These are phyloP conservation scores for Heliconius nattereri DNA, from an alignment of 1,140 invertebrate species.

Conservation along the genomic window DNA sequence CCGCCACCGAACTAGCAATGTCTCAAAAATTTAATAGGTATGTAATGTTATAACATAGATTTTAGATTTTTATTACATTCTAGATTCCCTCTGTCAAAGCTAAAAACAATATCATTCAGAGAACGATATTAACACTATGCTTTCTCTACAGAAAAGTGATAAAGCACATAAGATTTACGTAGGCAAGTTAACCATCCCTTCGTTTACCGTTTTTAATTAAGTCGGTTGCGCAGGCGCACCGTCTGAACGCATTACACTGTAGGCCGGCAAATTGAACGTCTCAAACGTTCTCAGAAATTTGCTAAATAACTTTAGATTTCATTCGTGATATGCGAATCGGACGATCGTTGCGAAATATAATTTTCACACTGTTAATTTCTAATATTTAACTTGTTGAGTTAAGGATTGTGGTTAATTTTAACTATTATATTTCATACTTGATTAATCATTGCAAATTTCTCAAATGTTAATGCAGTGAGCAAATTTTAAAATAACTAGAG, in stretches of 20 bases:
- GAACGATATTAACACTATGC: too few species aligned
- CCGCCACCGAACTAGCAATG: too few species aligned
- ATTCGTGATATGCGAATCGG: constrained; percentile 35
- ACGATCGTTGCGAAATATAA: constrained; percentile 16
- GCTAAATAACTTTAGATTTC: constrained; percentile 42
- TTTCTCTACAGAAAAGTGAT: not conserved
- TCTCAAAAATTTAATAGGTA: too few species aligned
- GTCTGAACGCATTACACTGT: constrained; percentile 48
- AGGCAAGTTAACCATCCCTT: constrained; percentile 36
- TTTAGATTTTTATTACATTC: too few species aligned
- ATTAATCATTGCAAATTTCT: too few species aligned
- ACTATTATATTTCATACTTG: too few species aligned
- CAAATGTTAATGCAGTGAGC: too few species aligned
- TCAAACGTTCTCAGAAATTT: constrained; percentile 38
- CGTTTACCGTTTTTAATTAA: constrained; percentile 57
- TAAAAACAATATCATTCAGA: too few species aligned
- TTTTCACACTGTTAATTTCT: constrained; percentile 4
- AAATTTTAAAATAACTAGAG: too few species aligned
- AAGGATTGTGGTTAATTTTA: not conserved
- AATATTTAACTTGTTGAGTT: not conserved
- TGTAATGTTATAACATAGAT: too few species aligned
- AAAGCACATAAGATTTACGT: constrained; percentile 38
- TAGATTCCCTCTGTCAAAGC: too few species aligned
- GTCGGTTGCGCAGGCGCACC: constrained; percentile 36
- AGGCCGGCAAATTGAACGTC: constrained; percentile 30